Evolutionary conservation across 2,797 vertebrate genomes (phyloP).

Genomic region (Cossypha heuglini): DNA sequence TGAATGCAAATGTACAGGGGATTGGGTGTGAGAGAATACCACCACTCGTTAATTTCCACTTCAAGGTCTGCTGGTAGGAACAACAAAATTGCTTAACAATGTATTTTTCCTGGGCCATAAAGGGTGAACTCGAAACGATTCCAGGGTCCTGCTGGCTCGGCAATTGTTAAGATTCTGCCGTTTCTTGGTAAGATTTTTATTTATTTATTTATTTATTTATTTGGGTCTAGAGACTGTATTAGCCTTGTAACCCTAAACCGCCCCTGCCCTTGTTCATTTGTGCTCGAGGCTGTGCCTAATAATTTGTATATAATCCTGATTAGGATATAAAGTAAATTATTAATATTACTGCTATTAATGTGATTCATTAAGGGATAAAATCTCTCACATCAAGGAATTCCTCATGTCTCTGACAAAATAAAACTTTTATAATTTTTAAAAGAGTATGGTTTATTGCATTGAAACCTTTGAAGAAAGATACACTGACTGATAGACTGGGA

Average conservation of each 20-base stretch:
- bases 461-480: slow-evolving; percentile 27
- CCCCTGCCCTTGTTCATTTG: slow-evolving; percentile 1
- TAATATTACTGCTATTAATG: not conserved
- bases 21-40: slow-evolving; percentile 71
- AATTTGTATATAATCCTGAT: not conserved
- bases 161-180: slow-evolving; percentile 59
- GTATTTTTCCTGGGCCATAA: slow-evolving; percentile 66
- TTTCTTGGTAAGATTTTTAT: slow-evolving; percentile 25
- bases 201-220: not conserved
- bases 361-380: slow-evolving; percentile 21
- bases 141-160: slow-evolving; percentile 58
- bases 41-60: slow-evolving; percentile 78
- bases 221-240: not conserved
- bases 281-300: not conserved
- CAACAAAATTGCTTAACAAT: slow-evolving; percentile 69
- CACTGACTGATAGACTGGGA: slow-evolving; percentile 34
- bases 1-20: slow-evolving; percentile 74
- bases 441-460: slow-evolving; percentile 2
- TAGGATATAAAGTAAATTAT: slow-evolving; percentile 34
- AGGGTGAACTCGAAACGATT: slow-evolving; percentile 40
- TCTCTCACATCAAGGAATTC: not conserved
- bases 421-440: slow-evolving; percentile 62
- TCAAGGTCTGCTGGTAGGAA: slow-evolving; percentile 75
- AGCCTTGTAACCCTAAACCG: slow-evolving; percentile 27
- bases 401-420: slow-evolving; percentile 31